Evolutionary conservation across 2,888 invertebrate genomes (phyloP).

Genomic region (Podotricha telesiphe): DNA sequence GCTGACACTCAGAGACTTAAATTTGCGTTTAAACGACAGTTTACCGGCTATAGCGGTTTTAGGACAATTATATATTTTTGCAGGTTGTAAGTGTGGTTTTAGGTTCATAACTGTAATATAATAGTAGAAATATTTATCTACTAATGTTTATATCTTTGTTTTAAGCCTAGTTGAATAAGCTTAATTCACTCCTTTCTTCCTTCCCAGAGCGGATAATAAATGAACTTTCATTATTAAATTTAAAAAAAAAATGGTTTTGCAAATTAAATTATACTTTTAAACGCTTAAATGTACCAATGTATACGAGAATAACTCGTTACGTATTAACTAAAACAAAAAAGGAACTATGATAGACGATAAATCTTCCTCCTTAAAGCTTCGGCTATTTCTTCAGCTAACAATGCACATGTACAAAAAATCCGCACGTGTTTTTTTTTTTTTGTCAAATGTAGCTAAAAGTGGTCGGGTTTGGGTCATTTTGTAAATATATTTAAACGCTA

Average conservation of each 20-base stretch:
- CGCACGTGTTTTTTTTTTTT: slow-evolving; percentile 31
- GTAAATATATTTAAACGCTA: neutral
- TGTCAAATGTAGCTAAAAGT: slow-evolving; percentile 33
- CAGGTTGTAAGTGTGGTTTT: too few relatives aligned
- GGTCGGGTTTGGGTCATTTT: slow-evolving; percentile 28
- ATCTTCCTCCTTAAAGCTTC: slow-evolving; percentile 43
- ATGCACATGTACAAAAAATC: slow-evolving; percentile 36
- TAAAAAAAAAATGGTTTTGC: too few relatives aligned
- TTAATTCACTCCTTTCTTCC: too few relatives aligned
- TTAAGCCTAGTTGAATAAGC: too few relatives aligned
- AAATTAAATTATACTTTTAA: too few relatives aligned
- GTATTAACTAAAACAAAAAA: slow-evolving; percentile 18
- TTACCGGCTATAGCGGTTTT: neutral
- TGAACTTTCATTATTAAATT: too few relatives aligned
- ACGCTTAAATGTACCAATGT: too few relatives aligned
- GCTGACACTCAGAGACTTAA: neutral
- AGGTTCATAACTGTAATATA: too few relatives aligned
- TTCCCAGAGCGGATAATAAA: too few relatives aligned
- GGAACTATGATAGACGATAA: slow-evolving; percentile 40
- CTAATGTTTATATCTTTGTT: too few relatives aligned
- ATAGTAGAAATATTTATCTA: too few relatives aligned
- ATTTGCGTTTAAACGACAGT: neutral
- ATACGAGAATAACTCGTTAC: slow-evolving; percentile 14
- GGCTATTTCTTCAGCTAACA: slow-evolving; percentile 12
- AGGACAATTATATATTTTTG: too few relatives aligned